A percentile compares a stretch with the other conserved stretches of the same genome.
phyloP scores from a whole-genome alignment of 2,888 invertebrate species.

The Acrobasis suavella region DNA sequence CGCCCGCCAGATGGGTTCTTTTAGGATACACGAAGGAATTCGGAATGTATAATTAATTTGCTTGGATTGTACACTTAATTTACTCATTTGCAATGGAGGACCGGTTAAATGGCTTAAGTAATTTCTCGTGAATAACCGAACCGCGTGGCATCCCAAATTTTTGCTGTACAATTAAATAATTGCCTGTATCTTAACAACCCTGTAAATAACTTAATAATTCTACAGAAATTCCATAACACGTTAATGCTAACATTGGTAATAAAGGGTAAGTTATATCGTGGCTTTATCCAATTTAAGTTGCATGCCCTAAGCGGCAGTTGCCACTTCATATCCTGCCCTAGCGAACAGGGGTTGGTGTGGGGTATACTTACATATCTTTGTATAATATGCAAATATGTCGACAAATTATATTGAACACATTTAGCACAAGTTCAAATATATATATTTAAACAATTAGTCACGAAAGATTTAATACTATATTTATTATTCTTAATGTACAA shows the following conservation, averaged over 20 bases:
- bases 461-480: too few species aligned
- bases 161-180: neutral
- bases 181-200: neutral
- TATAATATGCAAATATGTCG: slow-evolving; percentile 46
- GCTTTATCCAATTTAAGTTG: slow-evolving; percentile 60
- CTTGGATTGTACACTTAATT: slow-evolving; percentile 46
- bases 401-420: slow-evolving; percentile 31
- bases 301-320: slow-evolving; percentile 51
- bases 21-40: slow-evolving; percentile 50
- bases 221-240: neutral
- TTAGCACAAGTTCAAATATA: neutral
- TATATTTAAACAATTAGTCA: too few species aligned
- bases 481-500: too few species aligned
- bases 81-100: slow-evolving; percentile 49
- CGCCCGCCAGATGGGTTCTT: slow-evolving; percentile 46
- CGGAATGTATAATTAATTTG: slow-evolving; percentile 61
- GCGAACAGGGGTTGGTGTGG: slow-evolving; percentile 32
- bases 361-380: slow-evolving; percentile 20
- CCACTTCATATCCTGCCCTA: slow-evolving; percentile 55
- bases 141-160: slow-evolving; percentile 7
- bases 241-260: neutral
- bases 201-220: neutral
- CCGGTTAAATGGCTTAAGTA: slow-evolving; percentile 44
- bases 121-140: slow-evolving; percentile 40
- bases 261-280: slow-evolving; percentile 32